Evolutionary conservation across 2,888 invertebrate genomes (phyloP), one percentile per base, ranked within the genome.

Genomic region (Dryadula phaetusa): DNA sequence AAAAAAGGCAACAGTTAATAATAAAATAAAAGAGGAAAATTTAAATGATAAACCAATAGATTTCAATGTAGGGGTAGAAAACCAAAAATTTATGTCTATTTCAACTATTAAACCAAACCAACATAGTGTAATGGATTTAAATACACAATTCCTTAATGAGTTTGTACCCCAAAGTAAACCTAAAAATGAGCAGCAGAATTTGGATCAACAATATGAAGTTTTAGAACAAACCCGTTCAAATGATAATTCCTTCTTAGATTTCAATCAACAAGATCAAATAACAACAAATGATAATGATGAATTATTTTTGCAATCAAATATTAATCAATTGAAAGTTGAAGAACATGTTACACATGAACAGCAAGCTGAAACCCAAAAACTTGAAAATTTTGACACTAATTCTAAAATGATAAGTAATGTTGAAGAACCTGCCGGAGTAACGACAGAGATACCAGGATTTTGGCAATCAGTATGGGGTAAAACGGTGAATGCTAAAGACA

Each of bases 381-480:
- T 18, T 25, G 18, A 42, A 25, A 64, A 49, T 56, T 37, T 62
- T 58, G 68, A 69, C 52, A 28, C 62, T 28, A 34, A 28, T 3
- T 12, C 56, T 58, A 71, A 67, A 64, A 20, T 37, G 3, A 47
- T 25, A 4, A 73, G 54, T 62, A 62, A 66, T 54, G 62, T 69
- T 66, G 66, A 73, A 64, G 37, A 78, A 66, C 74, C 84, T 70
- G 68, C 73, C 73, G 82, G 80, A 71, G 49, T 75, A 66, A 72
- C 72, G n/a, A 83, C 85, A 70, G 84, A 87, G 76, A 83, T 90
- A 62, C 80, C 90, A 54, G 92, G 94, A 20, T 94, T 95, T 78
- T 95, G 95, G 95, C 85, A 84, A 67, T 90, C 86, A 77, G 75
- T 95, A 67, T 93, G 94, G 64, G 86, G 83, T 72, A 94, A 93